Percentiles rank a stretch among this genome's conserved stretches.
phyloP scores from a whole-genome alignment of 2,797 vertebrate genomes.

The Oceanodroma leucorhoa region DNA sequence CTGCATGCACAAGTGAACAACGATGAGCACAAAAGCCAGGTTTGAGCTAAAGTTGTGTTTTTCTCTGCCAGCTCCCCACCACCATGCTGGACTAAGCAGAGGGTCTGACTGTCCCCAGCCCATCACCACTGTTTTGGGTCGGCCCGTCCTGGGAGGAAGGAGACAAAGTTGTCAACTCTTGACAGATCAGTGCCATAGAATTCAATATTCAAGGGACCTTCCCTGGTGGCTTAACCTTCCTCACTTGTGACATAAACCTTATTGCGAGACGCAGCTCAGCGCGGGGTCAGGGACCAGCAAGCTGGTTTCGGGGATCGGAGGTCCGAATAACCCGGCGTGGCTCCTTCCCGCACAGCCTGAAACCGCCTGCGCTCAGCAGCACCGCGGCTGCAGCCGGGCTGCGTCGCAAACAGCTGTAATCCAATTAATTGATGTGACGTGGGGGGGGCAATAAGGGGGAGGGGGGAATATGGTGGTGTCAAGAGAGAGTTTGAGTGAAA shows the following conservation, averaged over 20 bases:
- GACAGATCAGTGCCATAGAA: background rate
- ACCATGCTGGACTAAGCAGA: background rate
- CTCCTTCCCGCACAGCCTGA: background rate
- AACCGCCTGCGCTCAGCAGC: background rate
- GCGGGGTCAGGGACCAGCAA: background rate
- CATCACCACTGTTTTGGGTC: background rate
- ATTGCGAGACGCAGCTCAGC: background rate
- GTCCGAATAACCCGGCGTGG: background rate
- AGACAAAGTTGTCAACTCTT: background rate
- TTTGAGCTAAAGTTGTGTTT: background rate
- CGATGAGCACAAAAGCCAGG: background rate
- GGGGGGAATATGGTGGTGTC: background rate
- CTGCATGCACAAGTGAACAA: background rate
- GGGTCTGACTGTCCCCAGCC: background rate
- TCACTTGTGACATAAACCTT: background rate
- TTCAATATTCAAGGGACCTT: background rate
- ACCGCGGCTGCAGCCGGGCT: fast-evolving
- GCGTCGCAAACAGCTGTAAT: background rate
- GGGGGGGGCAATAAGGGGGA: too few species aligned
- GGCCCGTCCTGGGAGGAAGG: background rate
- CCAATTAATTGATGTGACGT: background rate
- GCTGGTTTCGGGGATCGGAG: background rate
- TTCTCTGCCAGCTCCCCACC: background rate
- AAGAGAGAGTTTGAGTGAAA: background rate
- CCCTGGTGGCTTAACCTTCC: background rate